Percentiles rank a stretch among this genome's conserved stretches.
Conservation (phyloP, 2,888 invertebrate species). For the Ectropis crepuscularia region DNA sequence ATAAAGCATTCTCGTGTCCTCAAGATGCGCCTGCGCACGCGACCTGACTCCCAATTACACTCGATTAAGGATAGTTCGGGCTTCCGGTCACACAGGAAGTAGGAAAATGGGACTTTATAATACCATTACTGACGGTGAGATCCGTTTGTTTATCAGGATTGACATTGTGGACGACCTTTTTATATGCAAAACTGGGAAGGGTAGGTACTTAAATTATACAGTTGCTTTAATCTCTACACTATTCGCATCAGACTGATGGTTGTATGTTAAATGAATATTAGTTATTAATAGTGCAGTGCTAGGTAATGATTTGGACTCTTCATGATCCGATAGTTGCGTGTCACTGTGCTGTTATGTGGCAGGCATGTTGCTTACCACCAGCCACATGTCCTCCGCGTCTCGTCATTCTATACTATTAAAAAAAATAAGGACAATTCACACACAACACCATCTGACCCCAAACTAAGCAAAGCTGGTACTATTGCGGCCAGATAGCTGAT, state of each 20-base stretch:
- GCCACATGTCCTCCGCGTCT: too few species aligned
- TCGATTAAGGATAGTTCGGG: constrained; percentile 48
- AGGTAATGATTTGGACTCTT: too few species aligned
- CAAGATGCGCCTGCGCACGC: constrained; percentile 46
- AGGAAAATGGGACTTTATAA: constrained; percentile 49
- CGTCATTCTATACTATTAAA: too few species aligned
- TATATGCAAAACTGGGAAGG: neutral
- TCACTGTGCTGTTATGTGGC: too few species aligned
- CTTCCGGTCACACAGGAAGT: constrained; percentile 50
- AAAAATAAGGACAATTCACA: too few species aligned
- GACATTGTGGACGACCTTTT: neutral
- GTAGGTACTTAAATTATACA: neutral
- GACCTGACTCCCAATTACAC: constrained; percentile 51
- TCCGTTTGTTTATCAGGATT: neutral
- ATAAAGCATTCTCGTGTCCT: constrained; percentile 5
- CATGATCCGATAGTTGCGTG: too few species aligned
- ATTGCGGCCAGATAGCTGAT: too few species aligned
- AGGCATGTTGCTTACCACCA: too few species aligned
- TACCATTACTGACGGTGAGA: constrained; percentile 40
- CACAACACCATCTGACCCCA: too few species aligned
- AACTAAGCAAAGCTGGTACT: too few species aligned
- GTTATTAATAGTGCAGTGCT: too few species aligned
- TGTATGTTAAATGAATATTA: too few species aligned
- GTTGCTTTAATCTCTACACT: neutral
- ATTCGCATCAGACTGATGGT: neutral